A percentile compares a stretch with the other conserved stretches of the same genome.
Conservation (phyloP, 2,113 vertebrate species). For the Sporophila hypoxantha region DNA sequence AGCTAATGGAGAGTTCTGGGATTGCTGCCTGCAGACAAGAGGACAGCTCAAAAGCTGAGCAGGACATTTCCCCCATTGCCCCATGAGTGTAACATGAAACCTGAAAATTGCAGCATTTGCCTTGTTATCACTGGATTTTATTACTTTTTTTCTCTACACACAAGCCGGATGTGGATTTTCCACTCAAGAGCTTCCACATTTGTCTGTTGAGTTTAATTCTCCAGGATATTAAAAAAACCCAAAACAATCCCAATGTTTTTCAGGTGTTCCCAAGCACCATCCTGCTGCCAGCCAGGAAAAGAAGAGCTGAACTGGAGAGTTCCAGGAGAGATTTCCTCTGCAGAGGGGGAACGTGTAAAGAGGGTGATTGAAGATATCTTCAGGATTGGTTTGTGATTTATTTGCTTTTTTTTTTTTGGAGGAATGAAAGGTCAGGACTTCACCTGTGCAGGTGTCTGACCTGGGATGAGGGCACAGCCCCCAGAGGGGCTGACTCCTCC, state of each 20-base stretch:
- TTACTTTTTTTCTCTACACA: neutral
- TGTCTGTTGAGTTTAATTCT: neutral
- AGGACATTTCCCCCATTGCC: neutral
- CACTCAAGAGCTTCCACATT: neutral
- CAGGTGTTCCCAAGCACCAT: neutral
- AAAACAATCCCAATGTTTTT: neutral
- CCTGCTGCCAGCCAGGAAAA: neutral
- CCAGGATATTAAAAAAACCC: neutral
- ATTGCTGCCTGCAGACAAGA: conserved; percentile 19
- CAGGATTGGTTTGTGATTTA: neutral
- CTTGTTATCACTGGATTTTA: neutral
- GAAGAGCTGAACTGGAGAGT: neutral
- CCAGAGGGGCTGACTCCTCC: neutral
- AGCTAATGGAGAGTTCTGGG: conserved; percentile 16
- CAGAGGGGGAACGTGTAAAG: neutral
- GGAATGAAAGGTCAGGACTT: neutral
- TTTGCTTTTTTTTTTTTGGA: neutral
- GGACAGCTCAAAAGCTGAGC: neutral
- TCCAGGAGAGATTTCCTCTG: neutral
- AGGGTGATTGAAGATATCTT: neutral
- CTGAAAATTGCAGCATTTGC: conserved; percentile 2
- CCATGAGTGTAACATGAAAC: neutral
- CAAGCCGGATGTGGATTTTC: neutral
- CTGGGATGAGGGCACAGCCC: neutral
- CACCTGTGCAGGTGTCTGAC: neutral